Conservation (phyloP, 2,113 vertebrate genomes). For the Cyprinodon brontotheroides region DNA sequence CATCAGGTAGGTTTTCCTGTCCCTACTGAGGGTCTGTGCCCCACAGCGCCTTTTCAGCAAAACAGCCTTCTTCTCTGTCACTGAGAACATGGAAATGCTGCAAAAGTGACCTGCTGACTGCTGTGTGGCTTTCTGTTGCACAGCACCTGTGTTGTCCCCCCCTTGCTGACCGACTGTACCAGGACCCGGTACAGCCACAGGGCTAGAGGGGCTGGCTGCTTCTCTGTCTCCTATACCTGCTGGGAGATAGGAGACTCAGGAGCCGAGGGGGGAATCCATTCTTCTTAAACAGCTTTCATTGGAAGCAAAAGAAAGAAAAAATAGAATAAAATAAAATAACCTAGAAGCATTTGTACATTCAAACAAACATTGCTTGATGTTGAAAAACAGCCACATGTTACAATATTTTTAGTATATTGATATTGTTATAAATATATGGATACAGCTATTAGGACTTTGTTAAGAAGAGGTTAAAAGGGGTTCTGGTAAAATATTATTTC, state of each 20-base stretch:
- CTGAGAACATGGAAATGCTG: conserved; percentile 54
- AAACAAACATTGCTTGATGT: background rate
- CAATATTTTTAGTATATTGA: too few species aligned
- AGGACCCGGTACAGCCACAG: conserved; percentile 65
- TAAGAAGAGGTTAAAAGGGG: too few species aligned
- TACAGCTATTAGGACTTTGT: too few species aligned
- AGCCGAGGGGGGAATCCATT: background rate
- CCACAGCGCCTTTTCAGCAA: conserved; percentile 36
- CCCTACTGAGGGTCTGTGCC: conserved; percentile 54
- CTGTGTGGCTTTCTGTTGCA: conserved; percentile 55
- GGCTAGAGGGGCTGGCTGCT: conserved; percentile 29
- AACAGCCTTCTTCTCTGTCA: conserved; percentile 40
- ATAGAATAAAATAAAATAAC: background rate
- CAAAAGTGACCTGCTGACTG: conserved; percentile 51
- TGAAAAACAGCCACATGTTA: too few species aligned
- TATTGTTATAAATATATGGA: too few species aligned
- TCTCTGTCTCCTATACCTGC: conserved; percentile 21
- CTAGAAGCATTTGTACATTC: background rate
- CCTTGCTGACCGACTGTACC: conserved; percentile 64
- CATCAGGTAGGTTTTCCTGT: conserved; percentile 43
- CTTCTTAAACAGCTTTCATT: conserved; percentile 15
- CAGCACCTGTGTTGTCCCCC: conserved; percentile 64
- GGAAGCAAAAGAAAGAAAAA: conserved; percentile 4
- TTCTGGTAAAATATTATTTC: too few species aligned
- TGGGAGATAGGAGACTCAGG: conserved; percentile 20